These are phyloP conservation scores for Helicoverpa armigera DNA, from an alignment of 1,140 invertebrate genomes.

Conservation along the genomic window DNA sequence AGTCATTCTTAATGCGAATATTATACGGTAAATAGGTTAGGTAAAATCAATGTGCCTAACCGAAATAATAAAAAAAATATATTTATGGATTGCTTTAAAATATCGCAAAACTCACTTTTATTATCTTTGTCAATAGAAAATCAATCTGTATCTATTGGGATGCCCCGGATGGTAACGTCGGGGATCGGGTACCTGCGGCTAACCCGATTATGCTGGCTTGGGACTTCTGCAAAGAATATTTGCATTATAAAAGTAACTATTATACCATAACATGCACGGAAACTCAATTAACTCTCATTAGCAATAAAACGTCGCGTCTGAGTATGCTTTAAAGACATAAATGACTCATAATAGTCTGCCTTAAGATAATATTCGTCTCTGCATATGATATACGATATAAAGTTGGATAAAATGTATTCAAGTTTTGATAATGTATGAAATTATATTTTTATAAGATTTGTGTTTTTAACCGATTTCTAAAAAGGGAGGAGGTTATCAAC, in stretches of 20 bases:
- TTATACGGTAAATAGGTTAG: no score
- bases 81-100: no score
- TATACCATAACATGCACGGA: constrained; percentile 33
- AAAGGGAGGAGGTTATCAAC: no score
- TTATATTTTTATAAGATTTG: not conserved
- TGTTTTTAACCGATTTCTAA: not conserved
- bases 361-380: not conserved
- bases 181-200: no score
- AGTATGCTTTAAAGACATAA: constrained; percentile 4
- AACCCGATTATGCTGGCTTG: not conserved
- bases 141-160: no score
- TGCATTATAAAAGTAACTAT: not conserved
- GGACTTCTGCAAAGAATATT: not conserved
- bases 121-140: no score
- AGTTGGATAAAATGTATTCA: not conserved
- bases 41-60: no score
- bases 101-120: no score
- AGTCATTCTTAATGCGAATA: no score
- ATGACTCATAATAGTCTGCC: constrained; percentile 7
- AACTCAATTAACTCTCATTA: constrained; percentile 38
- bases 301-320: constrained; percentile 20
- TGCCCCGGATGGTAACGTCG: no score
- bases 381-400: not conserved
- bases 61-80: no score
- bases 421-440: not conserved